phyloP scores from a whole-genome alignment of 2,113 vertebrate species.

The Poecile atricapillus region DNA sequence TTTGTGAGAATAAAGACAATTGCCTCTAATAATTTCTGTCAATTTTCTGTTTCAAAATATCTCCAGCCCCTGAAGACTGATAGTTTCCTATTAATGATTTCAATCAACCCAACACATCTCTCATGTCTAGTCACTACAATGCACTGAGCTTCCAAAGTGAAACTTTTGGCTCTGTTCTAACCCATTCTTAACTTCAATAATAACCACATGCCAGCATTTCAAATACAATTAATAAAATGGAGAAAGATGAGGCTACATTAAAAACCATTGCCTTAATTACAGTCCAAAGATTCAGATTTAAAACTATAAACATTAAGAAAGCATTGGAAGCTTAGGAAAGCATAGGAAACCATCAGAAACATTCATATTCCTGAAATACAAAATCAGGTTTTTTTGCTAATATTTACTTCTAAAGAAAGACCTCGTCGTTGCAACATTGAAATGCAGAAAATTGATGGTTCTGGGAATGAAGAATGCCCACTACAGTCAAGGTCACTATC shows the following conservation, averaged over 20 bases:
- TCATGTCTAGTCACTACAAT: background rate
- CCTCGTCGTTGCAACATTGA: background rate
- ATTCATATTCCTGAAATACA: background rate
- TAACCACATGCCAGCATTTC: background rate
- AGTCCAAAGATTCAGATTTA: background rate
- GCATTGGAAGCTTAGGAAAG: background rate
- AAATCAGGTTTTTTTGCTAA: background rate
- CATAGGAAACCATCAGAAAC: background rate
- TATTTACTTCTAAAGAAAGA: background rate
- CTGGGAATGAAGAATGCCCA: background rate
- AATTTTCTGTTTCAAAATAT: background rate
- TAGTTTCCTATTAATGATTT: background rate
- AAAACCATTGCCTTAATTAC: background rate
- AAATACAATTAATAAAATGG: background rate
- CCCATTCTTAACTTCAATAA: background rate
- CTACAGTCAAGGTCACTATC: fast-evolving
- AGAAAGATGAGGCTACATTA: background rate
- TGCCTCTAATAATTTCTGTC: background rate
- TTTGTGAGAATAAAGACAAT: background rate
- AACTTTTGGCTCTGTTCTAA: background rate
- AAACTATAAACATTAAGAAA: background rate
- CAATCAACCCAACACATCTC: background rate
- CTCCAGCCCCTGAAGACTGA: background rate
- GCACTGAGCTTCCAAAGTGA: background rate
- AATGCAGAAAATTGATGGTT: background rate